These are phyloP conservation scores for Adelges cooleyi DNA, from an alignment of 1,140 invertebrate species.

Conservation along the genomic window DNA sequence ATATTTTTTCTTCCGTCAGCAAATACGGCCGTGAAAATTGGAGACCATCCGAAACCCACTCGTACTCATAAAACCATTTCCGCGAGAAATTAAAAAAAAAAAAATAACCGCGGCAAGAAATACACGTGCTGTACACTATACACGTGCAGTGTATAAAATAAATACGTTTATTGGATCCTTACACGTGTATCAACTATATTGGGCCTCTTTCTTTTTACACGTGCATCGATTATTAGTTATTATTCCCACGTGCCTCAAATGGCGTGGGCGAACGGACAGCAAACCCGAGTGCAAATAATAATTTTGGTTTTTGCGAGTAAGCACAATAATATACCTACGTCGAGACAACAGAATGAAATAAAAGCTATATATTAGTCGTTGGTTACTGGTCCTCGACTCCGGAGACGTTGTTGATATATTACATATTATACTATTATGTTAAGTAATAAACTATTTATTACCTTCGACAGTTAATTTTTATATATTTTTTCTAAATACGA, in stretches of 20 bases:
- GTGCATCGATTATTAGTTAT: not conserved
- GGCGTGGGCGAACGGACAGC: not conserved
- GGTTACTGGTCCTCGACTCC: too few relatives aligned
- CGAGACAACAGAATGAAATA: too few relatives aligned
- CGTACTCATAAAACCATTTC: not conserved
- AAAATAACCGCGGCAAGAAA: not conserved
- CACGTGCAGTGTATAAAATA: too few relatives aligned
- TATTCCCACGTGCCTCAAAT: not conserved
- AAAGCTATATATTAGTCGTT: too few relatives aligned
- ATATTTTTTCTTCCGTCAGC: not conserved
- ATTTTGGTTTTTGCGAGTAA: not conserved
- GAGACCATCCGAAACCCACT: not conserved
- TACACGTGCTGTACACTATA: too few relatives aligned
- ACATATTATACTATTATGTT: too few relatives aligned
- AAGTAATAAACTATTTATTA: too few relatives aligned
- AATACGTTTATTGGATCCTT: not conserved
- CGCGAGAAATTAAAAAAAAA: not conserved
- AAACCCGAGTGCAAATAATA: not conserved
- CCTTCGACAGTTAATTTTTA: too few relatives aligned
- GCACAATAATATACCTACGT: not conserved
- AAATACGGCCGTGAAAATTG: not conserved
- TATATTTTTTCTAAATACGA: too few relatives aligned
- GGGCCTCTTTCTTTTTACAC: not conserved
- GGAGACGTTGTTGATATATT: too few relatives aligned
- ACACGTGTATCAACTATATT: not conserved